These are phyloP conservation scores for Lasioglossum morio DNA, from an alignment of 2,888 invertebrate species.

Conservation along the genomic window DNA sequence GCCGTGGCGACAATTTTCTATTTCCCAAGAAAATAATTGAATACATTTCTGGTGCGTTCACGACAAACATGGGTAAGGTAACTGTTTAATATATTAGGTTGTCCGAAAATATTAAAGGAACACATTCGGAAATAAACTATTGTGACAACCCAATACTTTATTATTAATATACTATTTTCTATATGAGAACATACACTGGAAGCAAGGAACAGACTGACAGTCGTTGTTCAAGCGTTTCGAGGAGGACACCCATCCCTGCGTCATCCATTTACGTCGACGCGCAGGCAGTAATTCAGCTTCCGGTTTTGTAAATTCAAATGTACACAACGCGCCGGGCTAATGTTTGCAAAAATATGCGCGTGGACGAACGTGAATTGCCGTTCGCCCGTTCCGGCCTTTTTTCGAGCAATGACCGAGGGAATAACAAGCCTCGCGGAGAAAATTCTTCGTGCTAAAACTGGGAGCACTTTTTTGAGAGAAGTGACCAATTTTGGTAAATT, in stretches of 20 bases:
- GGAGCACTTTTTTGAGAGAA: too few relatives aligned
- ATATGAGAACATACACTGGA: background rate
- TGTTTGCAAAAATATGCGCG: conserved; percentile 71
- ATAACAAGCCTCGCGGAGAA: background rate
- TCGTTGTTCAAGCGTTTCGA: conserved; percentile 7
- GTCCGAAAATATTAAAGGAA: too few relatives aligned
- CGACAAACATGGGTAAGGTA: too few relatives aligned
- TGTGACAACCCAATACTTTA: too few relatives aligned
- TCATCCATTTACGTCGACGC: conserved; percentile 50
- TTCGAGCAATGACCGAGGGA: background rate
- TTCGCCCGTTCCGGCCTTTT: conserved; percentile 6
- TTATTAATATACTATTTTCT: too few relatives aligned
- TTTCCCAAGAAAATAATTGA: background rate
- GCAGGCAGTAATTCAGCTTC: conserved; percentile 51
- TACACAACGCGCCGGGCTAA: conserved; percentile 55
- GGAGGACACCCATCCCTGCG: conserved; percentile 19
- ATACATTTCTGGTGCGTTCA: background rate
- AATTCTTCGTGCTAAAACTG: background rate
- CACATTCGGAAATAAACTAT: too few relatives aligned
- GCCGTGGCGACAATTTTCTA: background rate
- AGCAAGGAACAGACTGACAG: too few relatives aligned
- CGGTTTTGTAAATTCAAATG: conserved; percentile 69
- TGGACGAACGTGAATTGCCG: conserved; percentile 39
- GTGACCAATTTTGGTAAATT: background rate
- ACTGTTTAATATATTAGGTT: too few relatives aligned